Evolutionary conservation across 2,888 invertebrate genomes (phyloP), one percentile per base, ranked within the genome.

Genomic region (Epistrophella euchroma): DNA sequence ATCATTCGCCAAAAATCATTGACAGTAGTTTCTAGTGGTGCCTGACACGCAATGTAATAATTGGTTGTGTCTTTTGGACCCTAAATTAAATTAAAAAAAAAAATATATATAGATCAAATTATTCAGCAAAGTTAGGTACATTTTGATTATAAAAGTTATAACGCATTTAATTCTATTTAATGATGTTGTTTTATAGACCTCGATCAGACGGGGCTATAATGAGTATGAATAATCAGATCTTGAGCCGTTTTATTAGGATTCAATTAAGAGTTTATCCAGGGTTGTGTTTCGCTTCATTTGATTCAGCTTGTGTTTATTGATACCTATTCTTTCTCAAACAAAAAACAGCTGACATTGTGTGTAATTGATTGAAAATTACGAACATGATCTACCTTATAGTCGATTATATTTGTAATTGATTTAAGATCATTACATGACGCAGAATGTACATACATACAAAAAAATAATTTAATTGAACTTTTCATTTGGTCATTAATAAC

Each of bases 1-100:
- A 98, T 95, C 98, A 98, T 98, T 55, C 97, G 94, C 98, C 98
- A 98, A 92, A 98, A 98, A 93, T 98, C 98, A 37, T 94, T 93
- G 0, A 97, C 95, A 0, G 98, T 98, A 88, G 95, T 95, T 77
- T 96, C 95, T 88, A 98, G 93, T 0, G 98, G 98, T 11, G 97
- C 98, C 92, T 98, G 98, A 89, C 97, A 97, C 19, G 97, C 97
- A 43, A 98, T 97, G 93, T 98, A 98, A 91, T 96, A 97, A 89
- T 96, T 96, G 35, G 95, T 95, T 22, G 95, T 95, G 90, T 96
- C 96, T 89, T 96, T 96, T 0, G 97, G 97, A 70, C 98, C 98
- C 97, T 98, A 76, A 92, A 62, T 50, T 80, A 19, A 78, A 19
- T 56, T 56, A 0, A 50, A 68, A 45, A 25, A 45, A 55, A 4